A percentile compares a stretch with the other conserved stretches of the same genome.
phyloP scores from a whole-genome alignment of 2,888 invertebrate species.

The Amphipoea oculea region DNA sequence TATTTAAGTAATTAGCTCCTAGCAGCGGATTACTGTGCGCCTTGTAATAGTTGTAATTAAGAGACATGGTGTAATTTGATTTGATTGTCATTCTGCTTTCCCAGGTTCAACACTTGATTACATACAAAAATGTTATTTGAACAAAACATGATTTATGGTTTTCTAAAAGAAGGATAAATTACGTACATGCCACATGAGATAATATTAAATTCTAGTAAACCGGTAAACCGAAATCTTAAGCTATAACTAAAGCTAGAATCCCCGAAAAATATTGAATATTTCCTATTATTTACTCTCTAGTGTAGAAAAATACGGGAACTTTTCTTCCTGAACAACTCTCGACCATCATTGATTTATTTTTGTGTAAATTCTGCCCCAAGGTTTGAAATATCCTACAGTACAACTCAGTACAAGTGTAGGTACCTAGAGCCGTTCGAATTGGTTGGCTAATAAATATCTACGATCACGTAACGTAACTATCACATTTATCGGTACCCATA shows the following conservation, averaged over 20 bases:
- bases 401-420: too few species aligned
- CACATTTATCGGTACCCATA: conserved; percentile 30
- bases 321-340: not conserved
- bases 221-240: not conserved
- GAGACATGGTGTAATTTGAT: conserved; percentile 61
- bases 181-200: not conserved
- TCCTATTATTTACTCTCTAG: not conserved
- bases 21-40: conserved; percentile 66
- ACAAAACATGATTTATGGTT: not conserved
- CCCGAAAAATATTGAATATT: not conserved
- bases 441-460: conserved; percentile 5
- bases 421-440: not conserved
- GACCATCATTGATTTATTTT: not conserved
- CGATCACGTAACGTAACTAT: conserved; percentile 14
- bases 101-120: not conserved
- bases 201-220: not conserved
- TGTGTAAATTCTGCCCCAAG: not conserved
- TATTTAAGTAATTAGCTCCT: conserved; percentile 71
- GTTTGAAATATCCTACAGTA: not conserved
- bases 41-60: conserved; percentile 60
- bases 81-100: conserved; percentile 36
- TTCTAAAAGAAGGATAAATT: not conserved
- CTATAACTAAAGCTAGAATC: not conserved
- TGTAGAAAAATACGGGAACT: not conserved
- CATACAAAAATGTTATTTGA: not conserved